phyloP scores from a whole-genome alignment of 2,113 vertebrate genomes.

The Zosterops japonicus region DNA sequence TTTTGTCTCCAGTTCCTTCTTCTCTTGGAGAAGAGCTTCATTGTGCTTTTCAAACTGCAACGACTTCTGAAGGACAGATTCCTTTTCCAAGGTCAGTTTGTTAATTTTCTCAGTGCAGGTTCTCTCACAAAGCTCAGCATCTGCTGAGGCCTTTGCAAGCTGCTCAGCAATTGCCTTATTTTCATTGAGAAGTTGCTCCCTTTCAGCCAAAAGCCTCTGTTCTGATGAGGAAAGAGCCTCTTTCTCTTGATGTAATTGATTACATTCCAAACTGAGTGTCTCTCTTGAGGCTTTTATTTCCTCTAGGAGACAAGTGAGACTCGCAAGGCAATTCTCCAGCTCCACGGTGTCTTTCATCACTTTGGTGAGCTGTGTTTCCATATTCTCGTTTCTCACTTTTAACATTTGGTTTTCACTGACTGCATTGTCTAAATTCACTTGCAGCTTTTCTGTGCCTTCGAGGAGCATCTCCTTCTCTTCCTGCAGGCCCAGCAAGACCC shows the following conservation, averaged over 20 bases:
- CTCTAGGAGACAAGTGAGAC: constrained; percentile 79
- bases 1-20: constrained; percentile 74
- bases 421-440: constrained; percentile 49
- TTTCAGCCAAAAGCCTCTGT: constrained; percentile 77
- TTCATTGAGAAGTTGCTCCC: constrained; percentile 78
- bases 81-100: constrained; percentile 77
- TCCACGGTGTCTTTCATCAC: constrained; percentile 69
- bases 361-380: constrained; percentile 72
- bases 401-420: constrained; percentile 72
- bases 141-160: constrained; percentile 61
- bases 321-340: constrained; percentile 76
- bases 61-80: constrained; percentile 53
- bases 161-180: constrained; percentile 73
- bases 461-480: constrained; percentile 71
- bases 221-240: constrained; percentile 79
- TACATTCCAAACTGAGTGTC: constrained; percentile 76
- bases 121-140: constrained; percentile 53
- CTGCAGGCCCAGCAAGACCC: constrained; percentile 74
- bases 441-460: constrained; percentile 68
- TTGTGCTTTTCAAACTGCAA: constrained; percentile 75
- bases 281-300: constrained; percentile 83
- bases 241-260: constrained; percentile 85
- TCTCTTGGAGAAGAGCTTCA: constrained; percentile 79
- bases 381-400: constrained; percentile 42
- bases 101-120: constrained; percentile 62